Conservation (phyloP, 2,797 vertebrate genomes). For the Schizopygopsis malacanthus region DNA sequence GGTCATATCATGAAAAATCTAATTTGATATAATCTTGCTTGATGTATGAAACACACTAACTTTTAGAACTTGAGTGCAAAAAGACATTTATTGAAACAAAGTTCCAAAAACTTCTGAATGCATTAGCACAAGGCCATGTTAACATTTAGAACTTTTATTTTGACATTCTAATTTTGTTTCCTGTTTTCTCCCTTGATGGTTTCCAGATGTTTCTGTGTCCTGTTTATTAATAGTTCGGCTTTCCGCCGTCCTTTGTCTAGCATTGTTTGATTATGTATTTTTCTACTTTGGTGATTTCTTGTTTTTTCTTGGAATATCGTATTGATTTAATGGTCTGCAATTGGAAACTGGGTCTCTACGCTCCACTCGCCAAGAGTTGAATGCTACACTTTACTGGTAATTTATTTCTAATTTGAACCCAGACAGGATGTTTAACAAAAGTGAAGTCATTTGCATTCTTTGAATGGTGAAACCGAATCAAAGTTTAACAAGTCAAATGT, state of each 20-base stretch:
- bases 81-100: not conserved
- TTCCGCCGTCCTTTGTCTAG: not conserved
- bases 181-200: not conserved
- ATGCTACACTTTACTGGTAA: constrained; percentile 1
- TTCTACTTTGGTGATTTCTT: constrained; percentile 7
- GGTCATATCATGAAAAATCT: not conserved
- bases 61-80: not conserved
- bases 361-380: not conserved
- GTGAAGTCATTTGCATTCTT: constrained; percentile 25
- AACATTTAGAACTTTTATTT: not conserved
- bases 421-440: constrained; percentile 3
- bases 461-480: constrained; percentile 17
- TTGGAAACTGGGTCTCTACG: not conserved
- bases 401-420: constrained; percentile 26
- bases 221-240: not conserved
- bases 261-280: not conserved
- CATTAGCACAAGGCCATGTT: not conserved
- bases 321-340: constrained; percentile 25
- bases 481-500: not conserved
- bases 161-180: not conserved
- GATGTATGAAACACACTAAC: not conserved
- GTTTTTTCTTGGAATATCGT: not conserved
- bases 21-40: not conserved
- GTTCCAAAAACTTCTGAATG: not conserved
- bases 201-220: constrained; percentile 7